phyloP scores from a whole-genome alignment of 2,888 invertebrate species.

The Paralinhomoeus sp. region DNA sequence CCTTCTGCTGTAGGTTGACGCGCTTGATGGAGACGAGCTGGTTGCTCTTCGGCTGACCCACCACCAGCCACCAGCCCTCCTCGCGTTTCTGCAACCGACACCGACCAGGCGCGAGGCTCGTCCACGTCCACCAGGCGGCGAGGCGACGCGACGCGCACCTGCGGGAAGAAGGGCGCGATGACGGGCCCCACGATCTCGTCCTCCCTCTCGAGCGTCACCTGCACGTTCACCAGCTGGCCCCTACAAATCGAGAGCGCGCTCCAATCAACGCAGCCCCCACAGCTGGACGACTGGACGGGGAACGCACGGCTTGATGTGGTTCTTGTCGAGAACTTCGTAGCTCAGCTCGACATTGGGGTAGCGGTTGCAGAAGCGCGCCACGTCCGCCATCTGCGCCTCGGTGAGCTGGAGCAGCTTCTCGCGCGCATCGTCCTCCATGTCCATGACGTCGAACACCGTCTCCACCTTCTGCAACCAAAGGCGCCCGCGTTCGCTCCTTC shows the following conservation, averaged over 20 bases:
- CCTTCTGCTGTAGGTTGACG: conserved; percentile 61
- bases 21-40: conserved; percentile 87
- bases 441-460: conserved; percentile 84
- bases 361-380: conserved; percentile 89
- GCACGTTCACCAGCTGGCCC: conserved; percentile 64
- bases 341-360: conserved; percentile 93
- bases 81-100: conserved; percentile 32
- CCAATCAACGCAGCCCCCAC: neutral
- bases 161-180: conserved; percentile 91
- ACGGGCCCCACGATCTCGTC: conserved; percentile 91
- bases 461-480: conserved; percentile 38
- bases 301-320: conserved; percentile 34
- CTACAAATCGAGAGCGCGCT: no score
- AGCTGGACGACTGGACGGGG: neutral
- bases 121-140: no score
- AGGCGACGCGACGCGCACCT: conserved; percentile 23
- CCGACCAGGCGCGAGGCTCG: no score
- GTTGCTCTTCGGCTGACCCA: conserved; percentile 67
- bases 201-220: conserved; percentile 75
- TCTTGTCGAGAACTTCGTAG: conserved; percentile 63
- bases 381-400: conserved; percentile 79
- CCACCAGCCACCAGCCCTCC: conserved; percentile 73
- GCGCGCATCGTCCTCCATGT: conserved; percentile 52
- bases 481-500: no score
- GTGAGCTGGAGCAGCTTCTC: conserved; percentile 44